These are phyloP conservation scores for Drosophila funebris DNA, from an alignment of 1,140 invertebrate genomes.

Conservation along the genomic window DNA sequence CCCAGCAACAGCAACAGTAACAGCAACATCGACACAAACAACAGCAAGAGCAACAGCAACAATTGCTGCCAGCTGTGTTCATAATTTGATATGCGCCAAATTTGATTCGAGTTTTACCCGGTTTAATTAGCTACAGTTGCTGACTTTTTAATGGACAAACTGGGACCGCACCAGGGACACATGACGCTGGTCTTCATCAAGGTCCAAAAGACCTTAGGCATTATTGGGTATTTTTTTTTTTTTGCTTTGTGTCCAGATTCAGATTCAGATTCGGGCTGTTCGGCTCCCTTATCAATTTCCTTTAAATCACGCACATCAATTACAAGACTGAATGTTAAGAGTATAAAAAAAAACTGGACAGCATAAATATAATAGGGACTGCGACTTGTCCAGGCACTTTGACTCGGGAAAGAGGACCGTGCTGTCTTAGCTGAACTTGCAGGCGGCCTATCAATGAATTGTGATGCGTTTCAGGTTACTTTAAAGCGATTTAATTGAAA, in stretches of 20 bases:
- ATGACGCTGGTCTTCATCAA: conserved; percentile 14
- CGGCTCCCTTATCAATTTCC: conserved; percentile 69
- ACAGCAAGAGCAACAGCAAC: conserved; percentile 40
- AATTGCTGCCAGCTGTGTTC: conserved; percentile 78
- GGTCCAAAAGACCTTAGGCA: neutral
- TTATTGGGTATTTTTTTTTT: conserved; percentile 1
- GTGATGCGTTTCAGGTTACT: conserved; percentile 65
- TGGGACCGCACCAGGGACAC: conserved; percentile 23
- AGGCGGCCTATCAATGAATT: conserved; percentile 77
- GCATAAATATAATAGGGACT: neutral
- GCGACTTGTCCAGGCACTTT: neutral
- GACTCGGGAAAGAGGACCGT: no score
- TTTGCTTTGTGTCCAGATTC: conserved; percentile 28
- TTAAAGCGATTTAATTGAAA: conserved; percentile 73
- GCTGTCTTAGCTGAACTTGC: neutral
- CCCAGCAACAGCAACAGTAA: conserved; percentile 36
- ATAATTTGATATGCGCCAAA: conserved; percentile 78
- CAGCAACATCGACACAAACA: conserved; percentile 11
- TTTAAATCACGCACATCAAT: conserved; percentile 77
- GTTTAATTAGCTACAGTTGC: conserved; percentile 78
- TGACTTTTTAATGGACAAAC: conserved; percentile 77
- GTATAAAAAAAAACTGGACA: conserved; percentile 26
- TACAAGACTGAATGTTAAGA: conserved; percentile 37
- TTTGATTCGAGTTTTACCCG: conserved; percentile 75
- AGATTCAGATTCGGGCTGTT: conserved; percentile 38